These are phyloP conservation scores for Dendropsophus ebraccatus DNA, from an alignment of 2,113 vertebrate genomes.

Conservation along the genomic window DNA sequence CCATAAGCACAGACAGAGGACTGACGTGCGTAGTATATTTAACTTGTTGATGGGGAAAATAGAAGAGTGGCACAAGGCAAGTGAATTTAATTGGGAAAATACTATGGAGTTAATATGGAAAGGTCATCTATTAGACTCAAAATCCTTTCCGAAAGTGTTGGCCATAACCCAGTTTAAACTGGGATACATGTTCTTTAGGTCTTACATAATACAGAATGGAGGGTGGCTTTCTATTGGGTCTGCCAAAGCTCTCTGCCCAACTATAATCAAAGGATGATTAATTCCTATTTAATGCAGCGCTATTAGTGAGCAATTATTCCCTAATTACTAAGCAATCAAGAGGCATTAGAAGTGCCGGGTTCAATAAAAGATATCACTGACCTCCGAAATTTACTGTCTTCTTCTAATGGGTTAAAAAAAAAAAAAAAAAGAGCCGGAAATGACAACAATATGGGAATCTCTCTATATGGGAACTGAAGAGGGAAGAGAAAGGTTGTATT, in stretches of 20 bases:
- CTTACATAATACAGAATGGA: background rate
- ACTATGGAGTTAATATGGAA: background rate
- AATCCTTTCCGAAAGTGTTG: background rate
- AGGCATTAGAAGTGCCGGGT: conserved; percentile 27
- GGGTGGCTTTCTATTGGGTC: background rate
- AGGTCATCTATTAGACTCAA: background rate
- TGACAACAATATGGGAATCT: background rate
- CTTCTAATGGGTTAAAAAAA: background rate
- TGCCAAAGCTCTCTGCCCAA: background rate
- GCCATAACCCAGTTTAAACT: background rate
- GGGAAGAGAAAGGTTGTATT: background rate
- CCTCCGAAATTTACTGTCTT: conserved; percentile 43
- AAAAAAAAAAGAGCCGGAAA: background rate
- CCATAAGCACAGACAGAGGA: background rate
- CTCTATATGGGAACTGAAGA: background rate
- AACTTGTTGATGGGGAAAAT: conserved; percentile 33
- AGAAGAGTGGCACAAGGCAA: background rate
- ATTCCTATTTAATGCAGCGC: conserved; percentile 51
- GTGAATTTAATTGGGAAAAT: background rate
- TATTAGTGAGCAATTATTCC: conserved; percentile 60
- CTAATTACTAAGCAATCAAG: conserved; percentile 58
- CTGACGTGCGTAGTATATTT: conserved; percentile 7
- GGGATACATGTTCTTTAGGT: background rate
- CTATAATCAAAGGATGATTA: conserved; percentile 24
- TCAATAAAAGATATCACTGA: conserved; percentile 48